Percentiles rank a stretch among this genome's conserved stretches.
Conservation (phyloP, 2,888 invertebrate species). For the Choristoneura rosaceana region DNA sequence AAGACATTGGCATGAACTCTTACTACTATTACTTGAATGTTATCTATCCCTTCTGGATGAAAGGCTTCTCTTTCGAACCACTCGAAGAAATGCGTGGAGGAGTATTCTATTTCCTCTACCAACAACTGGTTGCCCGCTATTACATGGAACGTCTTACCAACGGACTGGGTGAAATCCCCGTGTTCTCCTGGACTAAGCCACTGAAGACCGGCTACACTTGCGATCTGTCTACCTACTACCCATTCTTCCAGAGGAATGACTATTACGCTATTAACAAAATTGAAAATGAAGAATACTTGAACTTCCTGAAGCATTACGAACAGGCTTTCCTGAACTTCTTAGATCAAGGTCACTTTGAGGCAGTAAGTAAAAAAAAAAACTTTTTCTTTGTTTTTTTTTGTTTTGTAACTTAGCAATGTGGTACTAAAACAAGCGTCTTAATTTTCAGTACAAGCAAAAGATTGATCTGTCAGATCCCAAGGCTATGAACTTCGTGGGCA, state of each 20-base stretch:
- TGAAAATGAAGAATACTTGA: conserved; percentile 73
- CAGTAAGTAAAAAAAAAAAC: conserved; percentile 72
- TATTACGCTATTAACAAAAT: conserved; percentile 85
- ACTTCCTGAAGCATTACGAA: conserved; percentile 87
- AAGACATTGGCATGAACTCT: conserved; percentile 88
- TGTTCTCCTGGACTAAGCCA: conserved; percentile 85
- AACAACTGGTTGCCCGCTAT: conserved; percentile 89
- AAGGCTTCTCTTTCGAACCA: conserved; percentile 76
- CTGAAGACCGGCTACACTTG: conserved; percentile 69
- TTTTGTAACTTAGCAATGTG: not conserved
- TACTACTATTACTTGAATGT: conserved; percentile 86
- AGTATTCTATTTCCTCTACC: conserved; percentile 87
- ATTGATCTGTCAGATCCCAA: conserved; percentile 67
- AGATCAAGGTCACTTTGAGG: conserved; percentile 85
- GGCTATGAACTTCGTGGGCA: conserved; percentile 83
- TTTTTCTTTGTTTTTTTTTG: not conserved
- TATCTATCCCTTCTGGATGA: conserved; percentile 87
- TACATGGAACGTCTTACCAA: conserved; percentile 89
- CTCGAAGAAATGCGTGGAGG: conserved; percentile 87
- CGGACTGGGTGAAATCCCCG: conserved; percentile 86
- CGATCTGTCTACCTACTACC: conserved; percentile 58
- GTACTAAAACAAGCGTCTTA: conserved; percentile 43
- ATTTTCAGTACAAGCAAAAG: conserved; percentile 66
- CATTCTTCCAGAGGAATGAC: conserved; percentile 85
- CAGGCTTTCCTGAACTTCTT: conserved; percentile 80